Evolutionary conservation across 1,140 invertebrate species (phyloP), one percentile per base, ranked within the genome.

Genomic region (Penaeus japonicus): DNA sequence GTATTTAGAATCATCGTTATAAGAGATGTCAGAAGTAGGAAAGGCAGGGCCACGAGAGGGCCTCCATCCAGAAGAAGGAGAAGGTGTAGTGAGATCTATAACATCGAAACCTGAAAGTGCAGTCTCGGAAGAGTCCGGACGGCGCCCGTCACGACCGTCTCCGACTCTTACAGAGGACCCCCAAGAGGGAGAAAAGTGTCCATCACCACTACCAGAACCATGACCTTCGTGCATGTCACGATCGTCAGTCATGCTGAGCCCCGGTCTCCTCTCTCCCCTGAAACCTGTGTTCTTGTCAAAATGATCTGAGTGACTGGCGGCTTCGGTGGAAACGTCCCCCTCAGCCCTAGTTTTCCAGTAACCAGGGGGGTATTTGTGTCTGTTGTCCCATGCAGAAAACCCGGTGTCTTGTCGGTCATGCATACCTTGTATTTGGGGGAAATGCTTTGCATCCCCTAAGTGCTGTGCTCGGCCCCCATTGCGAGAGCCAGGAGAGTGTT

Each of bases 331-430:
- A 53, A 39, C 22, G 22, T 47, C 54, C 22, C 77, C 75, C 47
- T 39, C 30, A 62, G 73, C 75, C 53, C 39, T 57, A 18, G 57
- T 86, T 30, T 65, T 32, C 85, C 85, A 80, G 35, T 86, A 65
- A 27, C 85, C 85, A 12, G n/a, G 75, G 24, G 85, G 85, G 35
- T 59, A 62, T 57, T 86, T 78, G 57, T 80, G 85, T 62, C 85
- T 78, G 55, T 65, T 47, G 57, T 86, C 85, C 85, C 85, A 86
- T n/a, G 85, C 85, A 86, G 80, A 47, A 47, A 12, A 86, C 57
- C 54, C 39, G 55, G 54, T 59, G 18, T 78, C 30, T n/a, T 79
- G 55, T 35, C n/a, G 35, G 55, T 7, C 47, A 32, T 59, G 32
- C 85, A 62, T 86, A 86, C 85, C 85, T 86, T 86, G 85, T 77